Evolutionary conservation across 2,797 vertebrate species (phyloP).

Genomic region (Sciaenops ocellatus): DNA sequence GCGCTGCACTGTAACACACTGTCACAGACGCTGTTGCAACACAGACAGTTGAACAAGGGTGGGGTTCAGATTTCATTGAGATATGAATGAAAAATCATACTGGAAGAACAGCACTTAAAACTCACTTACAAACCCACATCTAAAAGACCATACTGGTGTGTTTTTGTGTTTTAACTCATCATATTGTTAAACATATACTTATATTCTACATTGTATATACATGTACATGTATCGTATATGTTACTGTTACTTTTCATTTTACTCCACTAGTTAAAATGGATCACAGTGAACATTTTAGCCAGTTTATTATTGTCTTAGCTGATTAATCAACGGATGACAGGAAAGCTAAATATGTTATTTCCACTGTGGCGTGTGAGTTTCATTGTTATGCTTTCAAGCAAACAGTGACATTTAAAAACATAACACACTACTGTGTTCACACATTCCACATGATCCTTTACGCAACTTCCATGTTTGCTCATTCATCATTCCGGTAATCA

Average conservation of each 20-base stretch:
- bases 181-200: not conserved
- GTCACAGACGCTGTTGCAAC: conserved; percentile 64
- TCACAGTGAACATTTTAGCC: not conserved
- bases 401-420: not conserved
- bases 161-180: not conserved
- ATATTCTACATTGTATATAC: too few relatives aligned
- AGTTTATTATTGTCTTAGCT: not conserved
- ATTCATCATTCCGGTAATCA: conserved; percentile 7
- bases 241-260: not conserved
- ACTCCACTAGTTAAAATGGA: not conserved
- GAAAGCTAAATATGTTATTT: not conserved
- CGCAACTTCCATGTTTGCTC: not conserved
- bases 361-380: not conserved
- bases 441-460: not conserved
- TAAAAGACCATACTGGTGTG: not conserved
- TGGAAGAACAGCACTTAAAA: not conserved
- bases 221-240: too few relatives aligned
- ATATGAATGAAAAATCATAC: not conserved
- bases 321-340: not conserved
- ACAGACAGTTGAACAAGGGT: conserved; percentile 39
- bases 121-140: not conserved
- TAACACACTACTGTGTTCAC: not conserved
- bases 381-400: not conserved
- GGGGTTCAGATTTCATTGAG: not conserved
- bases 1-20: conserved; percentile 65